These are phyloP conservation scores for Hirtodrosophila duncani DNA, from an alignment of 2,888 invertebrate genomes.

Conservation along the genomic window DNA sequence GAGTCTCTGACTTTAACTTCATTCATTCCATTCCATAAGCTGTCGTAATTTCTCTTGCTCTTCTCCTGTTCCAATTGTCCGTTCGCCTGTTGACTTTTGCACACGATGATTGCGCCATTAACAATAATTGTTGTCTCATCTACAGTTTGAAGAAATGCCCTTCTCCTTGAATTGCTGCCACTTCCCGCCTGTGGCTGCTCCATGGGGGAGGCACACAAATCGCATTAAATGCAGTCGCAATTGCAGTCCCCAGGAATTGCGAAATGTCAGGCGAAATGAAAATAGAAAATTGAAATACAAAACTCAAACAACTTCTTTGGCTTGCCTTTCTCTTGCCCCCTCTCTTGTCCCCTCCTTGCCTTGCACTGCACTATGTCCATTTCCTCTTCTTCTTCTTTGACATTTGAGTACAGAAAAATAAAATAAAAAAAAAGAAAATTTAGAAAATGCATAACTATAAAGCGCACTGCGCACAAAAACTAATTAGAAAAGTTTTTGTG, in stretches of 20 bases:
- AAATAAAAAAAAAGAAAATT: too few relatives aligned
- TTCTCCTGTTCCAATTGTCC: slow-evolving; percentile 11
- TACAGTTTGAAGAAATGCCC: too few relatives aligned
- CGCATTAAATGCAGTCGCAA: slow-evolving; percentile 34
- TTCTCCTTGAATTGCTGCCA: slow-evolving; percentile 19
- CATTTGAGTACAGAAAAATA: slow-evolving; percentile 34
- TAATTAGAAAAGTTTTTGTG: slow-evolving; percentile 65
- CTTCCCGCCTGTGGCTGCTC: slow-evolving; percentile 12
- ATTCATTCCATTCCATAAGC: too few relatives aligned
- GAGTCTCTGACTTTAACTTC: too few relatives aligned
- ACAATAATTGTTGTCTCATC: slow-evolving; percentile 65
- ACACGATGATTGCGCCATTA: slow-evolving; percentile 59
- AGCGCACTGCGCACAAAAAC: slow-evolving; percentile 60
- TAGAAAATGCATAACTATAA: slow-evolving; percentile 67
- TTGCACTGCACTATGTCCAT: slow-evolving; percentile 16
- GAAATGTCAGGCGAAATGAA: slow-evolving; percentile 33
- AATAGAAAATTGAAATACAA: slow-evolving; percentile 24
- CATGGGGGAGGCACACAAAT: slow-evolving; percentile 33
- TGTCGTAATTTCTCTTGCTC: too few relatives aligned
- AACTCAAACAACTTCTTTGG: slow-evolving; percentile 9
- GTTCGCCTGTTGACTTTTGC: slow-evolving; percentile 23
- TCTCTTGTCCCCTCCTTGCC: slow-evolving; percentile 1
- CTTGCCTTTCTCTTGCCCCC: background rate
- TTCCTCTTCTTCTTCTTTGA: slow-evolving; percentile 29
- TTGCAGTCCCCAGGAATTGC: slow-evolving; percentile 33